Percentiles rank a stretch among this genome's conserved stretches.
Evolutionary conservation across 2,113 vertebrate species (phyloP).

Genomic region (Callospermophilus lateralis): DNA sequence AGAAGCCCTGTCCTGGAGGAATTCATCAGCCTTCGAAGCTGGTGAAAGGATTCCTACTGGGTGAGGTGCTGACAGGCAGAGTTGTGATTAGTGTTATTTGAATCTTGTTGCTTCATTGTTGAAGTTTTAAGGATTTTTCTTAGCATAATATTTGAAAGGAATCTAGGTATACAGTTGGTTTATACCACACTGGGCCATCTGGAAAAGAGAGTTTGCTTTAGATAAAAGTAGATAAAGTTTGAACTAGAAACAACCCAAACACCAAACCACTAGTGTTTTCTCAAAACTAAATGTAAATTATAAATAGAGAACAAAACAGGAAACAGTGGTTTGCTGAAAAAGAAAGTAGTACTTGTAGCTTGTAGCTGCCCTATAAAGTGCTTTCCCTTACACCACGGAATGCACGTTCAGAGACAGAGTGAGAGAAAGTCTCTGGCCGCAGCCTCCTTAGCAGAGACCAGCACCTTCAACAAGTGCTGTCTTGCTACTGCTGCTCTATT

Average conservation of each 20-base stretch:
- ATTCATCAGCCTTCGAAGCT: background rate
- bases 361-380: slow-evolving; percentile 63
- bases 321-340: slow-evolving; percentile 71
- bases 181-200: slow-evolving; percentile 11
- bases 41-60: background rate
- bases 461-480: background rate
- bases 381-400: background rate
- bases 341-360: slow-evolving; percentile 60
- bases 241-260: slow-evolving; percentile 77
- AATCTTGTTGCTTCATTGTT: background rate
- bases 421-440: background rate
- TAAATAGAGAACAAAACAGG: slow-evolving; percentile 84
- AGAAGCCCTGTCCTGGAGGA: background rate
- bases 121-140: background rate
- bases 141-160: slow-evolving; percentile 6
- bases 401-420: slow-evolving; percentile 47
- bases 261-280: slow-evolving; percentile 71
- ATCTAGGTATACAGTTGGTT: background rate
- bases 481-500: background rate
- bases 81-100: background rate
- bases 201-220: slow-evolving; percentile 75
- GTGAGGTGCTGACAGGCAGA: background rate
- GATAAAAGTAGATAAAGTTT: slow-evolving; percentile 61
- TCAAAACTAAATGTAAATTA: slow-evolving; percentile 77
- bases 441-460: background rate